Evolutionary conservation across 1,140 invertebrate species (phyloP).

Genomic region (Pseudomyrmex dendroicus): DNA sequence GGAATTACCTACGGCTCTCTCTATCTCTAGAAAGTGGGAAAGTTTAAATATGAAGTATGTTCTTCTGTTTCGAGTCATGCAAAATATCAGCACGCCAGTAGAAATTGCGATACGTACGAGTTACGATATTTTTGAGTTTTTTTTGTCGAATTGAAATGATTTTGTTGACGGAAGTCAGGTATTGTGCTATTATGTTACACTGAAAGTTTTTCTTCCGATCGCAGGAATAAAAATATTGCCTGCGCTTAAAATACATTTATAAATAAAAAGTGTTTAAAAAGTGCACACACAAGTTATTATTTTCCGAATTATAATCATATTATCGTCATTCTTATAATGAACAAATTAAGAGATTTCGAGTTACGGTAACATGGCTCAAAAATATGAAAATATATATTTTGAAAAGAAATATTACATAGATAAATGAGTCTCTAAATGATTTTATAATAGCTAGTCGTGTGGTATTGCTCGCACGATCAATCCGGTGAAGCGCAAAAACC

Average conservation of each 20-base stretch:
- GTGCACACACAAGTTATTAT: neutral
- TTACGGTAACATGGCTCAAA: conserved; percentile 13
- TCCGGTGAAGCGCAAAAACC: conserved; percentile 56
- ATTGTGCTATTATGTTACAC: neutral
- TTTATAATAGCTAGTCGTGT: conserved; percentile 67
- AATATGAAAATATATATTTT: neutral
- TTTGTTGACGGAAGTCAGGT: neutral
- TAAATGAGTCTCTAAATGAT: conserved; percentile 50
- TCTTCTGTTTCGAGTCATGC: conserved; percentile 1
- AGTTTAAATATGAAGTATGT: conserved; percentile 26
- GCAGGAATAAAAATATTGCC: neutral
- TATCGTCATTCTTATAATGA: neutral
- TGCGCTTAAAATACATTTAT: neutral
- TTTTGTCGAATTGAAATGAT: neutral
- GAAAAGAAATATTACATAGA: conserved; percentile 34
- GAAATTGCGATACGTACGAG: neutral
- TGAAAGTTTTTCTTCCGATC: neutral
- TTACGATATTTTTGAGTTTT: neutral
- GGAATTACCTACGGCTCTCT: neutral
- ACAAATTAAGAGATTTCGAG: neutral
- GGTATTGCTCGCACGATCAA: conserved; percentile 55
- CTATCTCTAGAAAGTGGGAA: conserved; percentile 12
- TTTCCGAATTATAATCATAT: conserved; percentile 9
- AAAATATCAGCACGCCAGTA: neutral
- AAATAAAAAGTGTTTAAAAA: no score